A percentile compares a stretch with the other conserved stretches of the same genome.
Conservation (phyloP, 2,888 invertebrate species). For the Melanargia galathea region DNA sequence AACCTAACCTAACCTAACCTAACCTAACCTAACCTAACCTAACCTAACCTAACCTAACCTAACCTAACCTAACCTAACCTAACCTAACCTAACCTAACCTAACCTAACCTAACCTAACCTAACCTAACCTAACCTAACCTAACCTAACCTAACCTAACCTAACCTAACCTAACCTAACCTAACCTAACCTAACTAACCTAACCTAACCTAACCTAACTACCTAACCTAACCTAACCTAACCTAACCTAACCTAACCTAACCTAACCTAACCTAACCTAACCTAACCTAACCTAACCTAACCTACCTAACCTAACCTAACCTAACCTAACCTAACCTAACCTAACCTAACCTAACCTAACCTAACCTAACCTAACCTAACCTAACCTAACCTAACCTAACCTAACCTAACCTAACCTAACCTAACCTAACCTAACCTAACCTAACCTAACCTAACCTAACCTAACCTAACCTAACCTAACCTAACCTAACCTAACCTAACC, state of each 20-base stretch:
- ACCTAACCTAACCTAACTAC: neutral
- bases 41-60: constrained; percentile 28
- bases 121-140: constrained; percentile 27
- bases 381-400: constrained; percentile 28
- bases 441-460: constrained; percentile 33
- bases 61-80: constrained; percentile 33
- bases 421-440: constrained; percentile 33
- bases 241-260: constrained; percentile 25
- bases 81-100: constrained; percentile 28
- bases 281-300: constrained; percentile 21
- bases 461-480: constrained; percentile 29
- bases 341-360: constrained; percentile 28
- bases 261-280: constrained; percentile 26
- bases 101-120: constrained; percentile 32
- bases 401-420: constrained; percentile 32
- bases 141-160: constrained; percentile 8
- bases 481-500: constrained; percentile 33
- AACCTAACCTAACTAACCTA: constrained; percentile 26
- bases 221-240: constrained; percentile 14
- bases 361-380: constrained; percentile 28
- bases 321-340: constrained; percentile 26
- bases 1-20: constrained; percentile 4
- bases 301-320: too few relatives aligned
- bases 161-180: too few relatives aligned
- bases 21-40: neutral